Evolutionary conservation across 1,140 invertebrate genomes (phyloP).

Genomic region (Armadillidium nasatum): DNA sequence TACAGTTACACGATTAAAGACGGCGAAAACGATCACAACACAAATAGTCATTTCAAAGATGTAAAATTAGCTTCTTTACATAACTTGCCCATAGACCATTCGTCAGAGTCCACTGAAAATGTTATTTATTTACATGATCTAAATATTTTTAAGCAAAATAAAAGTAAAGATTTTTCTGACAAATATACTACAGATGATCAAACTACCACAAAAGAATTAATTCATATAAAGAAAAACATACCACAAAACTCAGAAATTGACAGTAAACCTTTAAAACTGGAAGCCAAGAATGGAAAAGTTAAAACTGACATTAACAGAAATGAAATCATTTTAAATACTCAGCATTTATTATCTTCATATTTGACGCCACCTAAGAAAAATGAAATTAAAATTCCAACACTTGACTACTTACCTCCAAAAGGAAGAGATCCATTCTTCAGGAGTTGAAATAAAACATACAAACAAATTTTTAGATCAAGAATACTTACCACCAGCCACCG

Average conservation of each 20-base stretch:
- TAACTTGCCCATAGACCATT: neutral
- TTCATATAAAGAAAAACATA: neutral
- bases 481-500: neutral
- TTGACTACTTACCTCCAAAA: neutral
- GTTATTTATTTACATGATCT: neutral
- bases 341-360: neutral
- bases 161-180: too few species aligned
- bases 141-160: too few species aligned
- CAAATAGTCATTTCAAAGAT: neutral
- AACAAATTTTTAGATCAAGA: neutral
- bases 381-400: neutral
- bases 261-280: too few species aligned
- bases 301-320: too few species aligned
- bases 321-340: too few species aligned
- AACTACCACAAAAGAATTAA: neutral
- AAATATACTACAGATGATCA: too few species aligned
- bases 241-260: neutral
- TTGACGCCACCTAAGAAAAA: neutral
- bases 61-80: neutral
- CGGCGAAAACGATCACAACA: neutral
- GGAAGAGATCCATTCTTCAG: neutral
- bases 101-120: neutral
- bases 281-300: too few species aligned
- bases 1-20: neutral
- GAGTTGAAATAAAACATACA: too few species aligned